Percentiles rank a stretch among this genome's conserved stretches.
Conservation (phyloP, 1,140 invertebrate genomes). For the Euura saliciscinereae region DNA sequence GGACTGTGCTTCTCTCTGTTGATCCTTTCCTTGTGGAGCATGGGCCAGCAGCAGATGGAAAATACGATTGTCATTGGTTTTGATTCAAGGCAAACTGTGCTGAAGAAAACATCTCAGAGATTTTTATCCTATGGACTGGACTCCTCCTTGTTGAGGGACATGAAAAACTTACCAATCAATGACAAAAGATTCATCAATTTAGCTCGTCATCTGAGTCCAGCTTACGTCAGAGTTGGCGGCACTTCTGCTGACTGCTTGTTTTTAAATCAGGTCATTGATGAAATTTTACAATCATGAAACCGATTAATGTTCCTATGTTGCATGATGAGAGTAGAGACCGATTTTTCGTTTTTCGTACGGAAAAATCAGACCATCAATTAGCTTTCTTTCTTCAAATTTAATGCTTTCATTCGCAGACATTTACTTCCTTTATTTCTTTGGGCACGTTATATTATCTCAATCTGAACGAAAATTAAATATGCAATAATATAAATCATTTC, state of each 20-base stretch:
- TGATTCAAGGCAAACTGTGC: constrained; percentile 10
- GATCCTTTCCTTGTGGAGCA: constrained; percentile 10
- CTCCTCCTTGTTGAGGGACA: constrained; percentile 46
- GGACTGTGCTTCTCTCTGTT: constrained; percentile 14
- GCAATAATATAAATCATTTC: neutral
- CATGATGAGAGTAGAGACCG: too few relatives aligned
- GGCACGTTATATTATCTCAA: too few relatives aligned
- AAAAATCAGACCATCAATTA: too few relatives aligned
- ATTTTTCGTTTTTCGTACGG: too few relatives aligned
- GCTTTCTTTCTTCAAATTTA: too few relatives aligned
- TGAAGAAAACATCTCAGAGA: constrained; percentile 40
- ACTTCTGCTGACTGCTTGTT: constrained; percentile 70
- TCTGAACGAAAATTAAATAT: too few relatives aligned
- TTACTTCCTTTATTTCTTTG: too few relatives aligned
- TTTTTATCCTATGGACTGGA: constrained; percentile 57
- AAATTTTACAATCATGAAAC: neutral
- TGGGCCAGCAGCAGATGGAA: constrained; percentile 5
- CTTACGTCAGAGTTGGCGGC: constrained; percentile 69
- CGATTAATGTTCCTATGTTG: too few relatives aligned
- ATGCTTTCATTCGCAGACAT: too few relatives aligned
- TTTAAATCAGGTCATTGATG: constrained; percentile 55
- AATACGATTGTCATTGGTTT: constrained; percentile 14
- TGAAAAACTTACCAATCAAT: constrained; percentile 40
- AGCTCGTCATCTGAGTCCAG: constrained; percentile 63
- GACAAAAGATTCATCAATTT: constrained; percentile 60